These are phyloP conservation scores for Drosophila conformis DNA, from an alignment of 2,888 invertebrate species.

Conservation along the genomic window DNA sequence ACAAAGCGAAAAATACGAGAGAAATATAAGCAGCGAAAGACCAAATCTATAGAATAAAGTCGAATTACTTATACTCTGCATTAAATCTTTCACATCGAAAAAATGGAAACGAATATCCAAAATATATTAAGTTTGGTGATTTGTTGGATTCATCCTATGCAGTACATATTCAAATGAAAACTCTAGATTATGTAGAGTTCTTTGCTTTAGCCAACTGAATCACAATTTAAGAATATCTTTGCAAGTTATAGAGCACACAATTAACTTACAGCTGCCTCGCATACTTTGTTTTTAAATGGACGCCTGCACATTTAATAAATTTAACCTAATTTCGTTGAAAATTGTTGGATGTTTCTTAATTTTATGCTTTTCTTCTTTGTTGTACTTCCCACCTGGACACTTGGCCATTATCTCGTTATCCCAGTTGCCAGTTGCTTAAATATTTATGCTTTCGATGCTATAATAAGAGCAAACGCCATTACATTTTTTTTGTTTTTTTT, in stretches of 20 bases:
- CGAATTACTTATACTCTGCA: conserved; percentile 19
- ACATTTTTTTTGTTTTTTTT: conserved; percentile 22
- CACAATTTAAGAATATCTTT: neutral
- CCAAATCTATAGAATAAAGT: neutral
- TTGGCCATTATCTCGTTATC: conserved; percentile 63
- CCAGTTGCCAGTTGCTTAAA: conserved; percentile 72
- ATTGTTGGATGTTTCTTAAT: conserved; percentile 26
- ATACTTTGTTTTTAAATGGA: conserved; percentile 18
- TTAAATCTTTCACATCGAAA: too few relatives aligned
- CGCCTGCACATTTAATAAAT: conserved; percentile 43
- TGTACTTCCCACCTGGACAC: conserved; percentile 10
- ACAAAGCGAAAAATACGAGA: conserved; percentile 5
- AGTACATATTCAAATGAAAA: neutral
- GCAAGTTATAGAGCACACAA: conserved; percentile 24
- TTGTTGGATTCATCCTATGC: neutral
- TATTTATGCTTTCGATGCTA: conserved; percentile 71
- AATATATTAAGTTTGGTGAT: neutral
- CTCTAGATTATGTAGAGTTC: neutral
- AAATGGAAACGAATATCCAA: neutral
- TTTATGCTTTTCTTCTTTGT: neutral
- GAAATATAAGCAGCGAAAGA: neutral
- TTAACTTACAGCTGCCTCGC: conserved; percentile 42
- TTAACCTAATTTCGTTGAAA: conserved; percentile 63
- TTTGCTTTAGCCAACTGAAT: neutral
- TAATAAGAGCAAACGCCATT: conserved; percentile 76